Evolutionary conservation across 92 coral and sea anemone genomes (phyloP).

Genomic region (Siderastrea siderea): DNA sequence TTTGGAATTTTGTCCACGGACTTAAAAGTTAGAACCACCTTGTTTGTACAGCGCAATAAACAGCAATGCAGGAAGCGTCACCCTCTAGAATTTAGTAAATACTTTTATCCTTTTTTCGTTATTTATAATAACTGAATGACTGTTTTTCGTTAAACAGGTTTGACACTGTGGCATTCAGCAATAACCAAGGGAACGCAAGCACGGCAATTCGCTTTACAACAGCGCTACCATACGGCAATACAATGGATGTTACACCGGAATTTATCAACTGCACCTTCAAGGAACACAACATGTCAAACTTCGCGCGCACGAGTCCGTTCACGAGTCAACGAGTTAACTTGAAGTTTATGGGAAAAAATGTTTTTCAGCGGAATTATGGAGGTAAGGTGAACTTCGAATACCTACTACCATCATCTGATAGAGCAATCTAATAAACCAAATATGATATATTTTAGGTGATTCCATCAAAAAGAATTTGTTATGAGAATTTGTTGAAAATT

Average conservation of each 20-base stretch:
- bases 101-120: no score
- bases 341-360: constrained; percentile 73
- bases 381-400: background rate
- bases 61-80: no score
- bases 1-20: no score
- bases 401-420: background rate
- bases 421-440: no score
- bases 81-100: no score
- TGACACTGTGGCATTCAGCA: constrained; percentile 33
- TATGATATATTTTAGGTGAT: no score
- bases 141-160: constrained; percentile 8
- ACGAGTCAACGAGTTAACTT: constrained; percentile 85
- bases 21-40: no score
- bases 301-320: constrained; percentile 77
- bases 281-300: constrained; percentile 40
- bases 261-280: constrained; percentile 79
- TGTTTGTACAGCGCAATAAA: no score
- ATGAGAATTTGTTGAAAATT: no score
- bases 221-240: constrained; percentile 78
- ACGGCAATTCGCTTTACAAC: constrained; percentile 80
- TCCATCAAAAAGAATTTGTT: no score
- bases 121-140: constrained; percentile 48
- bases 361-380: constrained; percentile 71
- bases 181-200: constrained; percentile 20
- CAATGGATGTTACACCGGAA: constrained; percentile 71